Evolutionary conservation across 2,113 vertebrate genomes (phyloP).

Genomic region (Nothobranchius kuhntae): DNA sequence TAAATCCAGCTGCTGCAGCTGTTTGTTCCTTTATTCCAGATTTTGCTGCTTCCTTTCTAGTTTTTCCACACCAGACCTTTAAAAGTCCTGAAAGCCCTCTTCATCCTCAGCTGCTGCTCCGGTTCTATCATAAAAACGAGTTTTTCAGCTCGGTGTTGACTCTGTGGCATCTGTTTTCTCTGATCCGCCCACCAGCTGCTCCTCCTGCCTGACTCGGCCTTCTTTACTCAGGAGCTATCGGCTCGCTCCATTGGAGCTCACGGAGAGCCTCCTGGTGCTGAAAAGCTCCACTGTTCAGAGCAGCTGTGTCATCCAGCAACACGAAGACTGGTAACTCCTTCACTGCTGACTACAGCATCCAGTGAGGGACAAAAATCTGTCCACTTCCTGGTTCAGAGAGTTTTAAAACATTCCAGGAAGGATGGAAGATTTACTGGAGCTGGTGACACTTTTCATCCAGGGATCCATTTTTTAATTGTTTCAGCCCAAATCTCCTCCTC

Average conservation of each 20-base stretch:
- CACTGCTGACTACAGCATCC: conserved; percentile 35
- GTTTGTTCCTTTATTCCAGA: too few species aligned
- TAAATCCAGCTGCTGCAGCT: too few species aligned
- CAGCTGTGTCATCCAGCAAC: conserved; percentile 4
- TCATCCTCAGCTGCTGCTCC: neutral
- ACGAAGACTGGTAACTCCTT: conserved; percentile 60
- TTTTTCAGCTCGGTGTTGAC: neutral
- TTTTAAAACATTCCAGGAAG: too few species aligned
- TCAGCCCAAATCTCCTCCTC: too few species aligned
- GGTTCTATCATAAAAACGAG: conserved; percentile 22
- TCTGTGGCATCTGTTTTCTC: neutral
- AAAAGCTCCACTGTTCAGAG: conserved; percentile 30
- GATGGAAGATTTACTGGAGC: too few species aligned
- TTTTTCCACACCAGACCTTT: too few species aligned
- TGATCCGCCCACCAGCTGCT: conserved; percentile 7
- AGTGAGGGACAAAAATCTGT: neutral
- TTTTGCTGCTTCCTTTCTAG: too few species aligned
- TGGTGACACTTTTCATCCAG: too few species aligned
- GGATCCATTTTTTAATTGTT: too few species aligned
- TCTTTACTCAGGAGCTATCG: conserved; percentile 50
- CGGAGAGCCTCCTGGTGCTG: conserved; percentile 58
- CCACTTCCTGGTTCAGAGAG: conserved; percentile 20
- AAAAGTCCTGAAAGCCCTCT: neutral
- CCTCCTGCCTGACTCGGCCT: too few species aligned
- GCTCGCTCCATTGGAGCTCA: conserved; percentile 43